A percentile compares a stretch with the other conserved stretches of the same genome.
Evolutionary conservation across 2,888 invertebrate genomes (phyloP).

Genomic region (Drosophila falleni): DNA sequence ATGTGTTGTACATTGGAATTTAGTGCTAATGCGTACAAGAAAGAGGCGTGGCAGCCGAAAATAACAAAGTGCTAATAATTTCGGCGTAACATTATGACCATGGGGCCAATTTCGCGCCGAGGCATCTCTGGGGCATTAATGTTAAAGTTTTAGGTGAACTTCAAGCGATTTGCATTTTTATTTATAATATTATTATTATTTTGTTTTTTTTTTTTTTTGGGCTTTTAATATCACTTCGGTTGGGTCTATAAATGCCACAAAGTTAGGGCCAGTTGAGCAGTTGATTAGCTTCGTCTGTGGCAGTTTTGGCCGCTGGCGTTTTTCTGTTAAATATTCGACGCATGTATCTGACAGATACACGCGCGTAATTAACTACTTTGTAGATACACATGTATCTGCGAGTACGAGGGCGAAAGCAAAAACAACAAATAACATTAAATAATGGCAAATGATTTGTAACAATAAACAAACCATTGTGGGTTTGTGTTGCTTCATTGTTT

Average conservation of each 20-base stretch:
- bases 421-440: slow-evolving; percentile 52
- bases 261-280: slow-evolving; percentile 27
- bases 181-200: slow-evolving; percentile 14
- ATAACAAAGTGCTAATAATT: slow-evolving; percentile 78
- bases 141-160: slow-evolving; percentile 26
- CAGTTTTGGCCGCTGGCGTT: slow-evolving; percentile 38
- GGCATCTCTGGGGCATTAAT: slow-evolving; percentile 13
- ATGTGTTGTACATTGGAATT: slow-evolving; percentile 47
- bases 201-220: slow-evolving; percentile 5
- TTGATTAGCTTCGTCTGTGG: slow-evolving; percentile 55
- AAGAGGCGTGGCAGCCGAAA: slow-evolving; percentile 72
- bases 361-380: slow-evolving; percentile 60
- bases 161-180: slow-evolving; percentile 52
- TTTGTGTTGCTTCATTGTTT: slow-evolving; percentile 4
- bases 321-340: slow-evolving; percentile 37
- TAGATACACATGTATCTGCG: slow-evolving; percentile 22
- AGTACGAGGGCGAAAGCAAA: slow-evolving; percentile 65
- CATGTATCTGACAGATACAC: slow-evolving; percentile 59
- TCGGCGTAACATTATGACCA: slow-evolving; percentile 65
- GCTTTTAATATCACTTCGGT: slow-evolving; percentile 38
- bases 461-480: slow-evolving; percentile 47
- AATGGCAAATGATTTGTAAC: slow-evolving; percentile 56
- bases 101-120: slow-evolving; percentile 33
- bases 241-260: slow-evolving; percentile 38
- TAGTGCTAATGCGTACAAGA: slow-evolving; percentile 77